Evolutionary conservation across 2,888 invertebrate species (phyloP).

Genomic region (Magallana nippona): DNA sequence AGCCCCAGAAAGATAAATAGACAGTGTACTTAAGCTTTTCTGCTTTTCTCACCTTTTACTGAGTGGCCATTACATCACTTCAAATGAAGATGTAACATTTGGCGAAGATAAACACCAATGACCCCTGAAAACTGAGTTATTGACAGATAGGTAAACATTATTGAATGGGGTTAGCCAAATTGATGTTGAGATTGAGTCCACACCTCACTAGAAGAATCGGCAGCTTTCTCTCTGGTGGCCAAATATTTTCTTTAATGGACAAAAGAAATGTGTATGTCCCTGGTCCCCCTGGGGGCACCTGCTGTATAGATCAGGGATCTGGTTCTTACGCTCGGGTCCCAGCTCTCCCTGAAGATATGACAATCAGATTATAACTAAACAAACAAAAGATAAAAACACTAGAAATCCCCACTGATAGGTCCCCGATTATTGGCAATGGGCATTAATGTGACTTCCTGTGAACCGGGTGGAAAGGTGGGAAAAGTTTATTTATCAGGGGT

Average conservation of each 20-base stretch:
- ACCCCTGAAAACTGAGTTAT: neutral
- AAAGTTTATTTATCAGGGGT: neutral
- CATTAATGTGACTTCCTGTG: conserved; percentile 19
- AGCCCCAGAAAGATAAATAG: neutral
- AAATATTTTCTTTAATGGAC: conserved; percentile 13
- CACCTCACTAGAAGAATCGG: neutral
- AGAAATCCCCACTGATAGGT: conserved; percentile 8
- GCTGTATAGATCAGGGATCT: neutral
- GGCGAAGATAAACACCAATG: neutral
- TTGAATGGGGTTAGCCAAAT: conserved; percentile 16
- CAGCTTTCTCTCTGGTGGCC: neutral
- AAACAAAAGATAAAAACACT: conserved; percentile 27
- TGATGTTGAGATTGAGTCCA: conserved; percentile 20
- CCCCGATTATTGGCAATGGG: neutral
- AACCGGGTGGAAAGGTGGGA: conserved; percentile 14
- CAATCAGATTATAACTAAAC: conserved; percentile 33
- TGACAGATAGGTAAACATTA: conserved; percentile 14
- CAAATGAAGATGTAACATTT: conserved; percentile 11
- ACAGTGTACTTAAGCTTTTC: neutral
- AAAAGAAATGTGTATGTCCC: neutral
- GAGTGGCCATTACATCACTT: neutral
- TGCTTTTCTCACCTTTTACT: neutral
- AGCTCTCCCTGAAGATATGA: conserved; percentile 20
- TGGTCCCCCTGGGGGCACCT: neutral
- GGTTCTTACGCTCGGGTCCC: neutral